Evolutionary conservation across 2,797 vertebrate genomes (phyloP), one percentile per base, ranked within the genome.

Genomic region (Synaphobranchus kaupii): DNA sequence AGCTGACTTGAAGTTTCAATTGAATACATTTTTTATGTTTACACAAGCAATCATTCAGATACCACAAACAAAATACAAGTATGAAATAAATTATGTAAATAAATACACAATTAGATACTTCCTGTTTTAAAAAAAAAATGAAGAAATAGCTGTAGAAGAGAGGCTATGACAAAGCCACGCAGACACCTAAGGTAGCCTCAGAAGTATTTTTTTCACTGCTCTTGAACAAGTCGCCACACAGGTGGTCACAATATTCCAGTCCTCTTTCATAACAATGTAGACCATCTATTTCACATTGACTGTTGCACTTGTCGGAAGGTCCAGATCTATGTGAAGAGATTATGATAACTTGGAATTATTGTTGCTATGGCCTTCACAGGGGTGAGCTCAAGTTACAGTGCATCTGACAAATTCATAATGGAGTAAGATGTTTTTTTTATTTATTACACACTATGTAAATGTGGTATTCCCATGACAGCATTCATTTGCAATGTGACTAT

Each of bases 401-500:
- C 22, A 80, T 80, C 44, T 80, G 13, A 44, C 8, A 78, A 80
- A 47, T 81, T 22, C 15, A 22, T 81, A 25, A 50, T 81, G 4
- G 44, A 44, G 78, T 9, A n/a, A 81, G 50, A 81, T 76, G 8
- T 68, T 78, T 39, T 17, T 6, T n/a, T n/a, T n/a, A 66, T 66
- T 66, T 28, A 66, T 66, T 47, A 31, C 28, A 58, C 50, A 58
- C 47, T 83, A 83, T 54, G 50, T 12, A 83, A 22, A 83, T 56
- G 52, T 83, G 82, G 22, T 34, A 83, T 54, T 83, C 52, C 50
- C 28, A 84, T 39, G 34, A 84, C 22, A 44, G 83, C 10, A 81
- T 81, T 81, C 78, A 48, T n/a, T 48, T 48, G 25, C 78, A 81
- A 50, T 81, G 2, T 81, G 47, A 81, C 22, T 81, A n/a, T 81